Conservation (phyloP, 2,888 invertebrate genomes). For the Dicyrtomina minuta region DNA sequence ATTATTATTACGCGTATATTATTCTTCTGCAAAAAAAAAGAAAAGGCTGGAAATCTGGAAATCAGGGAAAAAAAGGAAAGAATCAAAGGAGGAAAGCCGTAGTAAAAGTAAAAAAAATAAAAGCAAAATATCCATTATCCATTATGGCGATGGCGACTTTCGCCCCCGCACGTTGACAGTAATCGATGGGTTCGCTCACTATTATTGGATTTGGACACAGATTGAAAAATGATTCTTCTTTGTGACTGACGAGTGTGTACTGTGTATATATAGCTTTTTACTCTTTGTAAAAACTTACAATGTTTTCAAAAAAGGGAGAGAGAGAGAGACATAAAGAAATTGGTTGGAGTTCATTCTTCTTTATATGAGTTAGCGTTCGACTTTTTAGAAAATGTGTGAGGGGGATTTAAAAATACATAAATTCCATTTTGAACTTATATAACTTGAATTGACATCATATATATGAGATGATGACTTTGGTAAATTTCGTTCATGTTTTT, state of each 20-base stretch:
- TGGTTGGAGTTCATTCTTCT: too few relatives aligned
- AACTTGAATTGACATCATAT: too few relatives aligned
- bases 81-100: neutral
- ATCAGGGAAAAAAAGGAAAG: neutral
- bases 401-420: too few relatives aligned
- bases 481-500: too few relatives aligned
- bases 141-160: too few relatives aligned
- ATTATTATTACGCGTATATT: too few relatives aligned
- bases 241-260: slow-evolving; percentile 13
- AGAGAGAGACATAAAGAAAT: neutral
- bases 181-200: slow-evolving; percentile 50
- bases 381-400: too few relatives aligned
- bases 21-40: too few relatives aligned
- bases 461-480: too few relatives aligned
- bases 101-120: neutral
- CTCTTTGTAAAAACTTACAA: neutral
- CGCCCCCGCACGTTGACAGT: slow-evolving; percentile 53
- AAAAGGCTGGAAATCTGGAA: too few relatives aligned
- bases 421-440: too few relatives aligned
- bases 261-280: neutral
- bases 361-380: too few relatives aligned
- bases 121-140: slow-evolving; percentile 4
- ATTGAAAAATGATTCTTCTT: slow-evolving; percentile 49
- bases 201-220: slow-evolving; percentile 35
- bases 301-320: neutral